Percentiles rank a stretch among this genome's conserved stretches.
Conservation (phyloP, 2,113 vertebrate species). For the Saguinus imperator region DNA sequence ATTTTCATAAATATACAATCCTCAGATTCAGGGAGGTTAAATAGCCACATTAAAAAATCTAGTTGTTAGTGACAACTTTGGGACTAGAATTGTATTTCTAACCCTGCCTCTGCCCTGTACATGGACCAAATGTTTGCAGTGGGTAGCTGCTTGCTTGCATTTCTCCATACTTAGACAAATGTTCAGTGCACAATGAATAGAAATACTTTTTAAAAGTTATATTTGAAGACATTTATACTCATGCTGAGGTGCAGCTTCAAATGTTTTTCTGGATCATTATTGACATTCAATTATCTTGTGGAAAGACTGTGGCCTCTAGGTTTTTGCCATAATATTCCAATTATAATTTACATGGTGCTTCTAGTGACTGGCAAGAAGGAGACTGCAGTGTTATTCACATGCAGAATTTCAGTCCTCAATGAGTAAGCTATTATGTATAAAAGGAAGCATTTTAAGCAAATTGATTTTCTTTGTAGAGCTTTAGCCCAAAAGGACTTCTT, state of each 20-base stretch:
- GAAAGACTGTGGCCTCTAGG: slow-evolving; percentile 50
- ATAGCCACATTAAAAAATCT: not conserved
- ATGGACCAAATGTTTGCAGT: not conserved
- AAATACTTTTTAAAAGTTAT: slow-evolving; percentile 51
- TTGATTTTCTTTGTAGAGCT: slow-evolving; percentile 78
- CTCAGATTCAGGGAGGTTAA: not conserved
- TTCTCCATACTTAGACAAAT: not conserved
- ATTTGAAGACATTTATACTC: slow-evolving; percentile 23
- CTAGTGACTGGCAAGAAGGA: slow-evolving; percentile 21
- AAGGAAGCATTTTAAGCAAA: slow-evolving; percentile 76
- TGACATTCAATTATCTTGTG: slow-evolving; percentile 59
- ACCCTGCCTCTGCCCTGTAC: not conserved
- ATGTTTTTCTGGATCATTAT: slow-evolving; percentile 51
- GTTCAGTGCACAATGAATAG: not conserved
- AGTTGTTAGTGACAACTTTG: not conserved
- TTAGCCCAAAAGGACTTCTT: slow-evolving; percentile 76
- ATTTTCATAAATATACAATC: slow-evolving; percentile 14
- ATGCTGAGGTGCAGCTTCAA: slow-evolving; percentile 47
- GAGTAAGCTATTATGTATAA: slow-evolving; percentile 70
- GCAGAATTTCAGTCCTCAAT: slow-evolving; percentile 56
- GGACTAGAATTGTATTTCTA: not conserved
- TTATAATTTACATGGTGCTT: slow-evolving; percentile 64
- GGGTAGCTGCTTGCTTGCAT: not conserved
- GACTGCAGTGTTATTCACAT: slow-evolving; percentile 55
- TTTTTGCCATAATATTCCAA: slow-evolving; percentile 63